phyloP scores from a whole-genome alignment of 1,140 invertebrate genomes.

The Phymorhynchus buccinoides region DNA sequence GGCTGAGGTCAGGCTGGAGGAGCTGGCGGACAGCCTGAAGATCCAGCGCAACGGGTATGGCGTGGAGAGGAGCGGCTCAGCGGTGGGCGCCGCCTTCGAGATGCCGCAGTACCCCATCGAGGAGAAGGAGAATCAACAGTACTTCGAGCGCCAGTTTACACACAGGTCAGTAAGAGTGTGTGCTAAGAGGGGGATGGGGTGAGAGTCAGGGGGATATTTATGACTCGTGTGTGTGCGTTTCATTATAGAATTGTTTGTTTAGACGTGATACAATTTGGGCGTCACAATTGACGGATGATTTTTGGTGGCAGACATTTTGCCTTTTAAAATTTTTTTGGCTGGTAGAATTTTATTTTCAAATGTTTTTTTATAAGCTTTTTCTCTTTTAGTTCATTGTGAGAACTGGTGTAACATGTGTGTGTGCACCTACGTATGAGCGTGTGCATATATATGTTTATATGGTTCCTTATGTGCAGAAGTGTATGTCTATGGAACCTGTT shows the following conservation, averaged over 20 bases:
- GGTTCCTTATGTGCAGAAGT: too few relatives aligned
- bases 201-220: constrained; percentile 2
- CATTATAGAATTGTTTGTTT: too few relatives aligned
- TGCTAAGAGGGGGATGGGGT: background rate
- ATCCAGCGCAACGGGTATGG: constrained; percentile 48
- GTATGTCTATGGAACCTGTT: too few relatives aligned
- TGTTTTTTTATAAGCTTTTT: background rate
- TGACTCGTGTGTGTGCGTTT: background rate
- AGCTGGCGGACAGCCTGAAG: constrained; percentile 58
- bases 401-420: too few relatives aligned
- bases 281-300: too few relatives aligned
- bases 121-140: constrained; percentile 93
- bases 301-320: background rate
- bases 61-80: constrained; percentile 32
- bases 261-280: too few relatives aligned
- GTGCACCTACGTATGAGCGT: too few relatives aligned
- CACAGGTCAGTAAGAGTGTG: constrained; percentile 47
- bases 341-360: background rate
- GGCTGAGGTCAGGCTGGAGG: constrained; percentile 62
- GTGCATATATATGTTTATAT: too few relatives aligned
- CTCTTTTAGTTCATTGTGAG: background rate
- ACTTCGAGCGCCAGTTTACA: constrained; percentile 92
- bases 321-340: background rate
- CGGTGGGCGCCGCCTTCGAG: constrained; percentile 81
- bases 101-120: constrained; percentile 97